Evolutionary conservation across 1,140 invertebrate genomes (phyloP).

Genomic region (Anoplolepis gracilipes): DNA sequence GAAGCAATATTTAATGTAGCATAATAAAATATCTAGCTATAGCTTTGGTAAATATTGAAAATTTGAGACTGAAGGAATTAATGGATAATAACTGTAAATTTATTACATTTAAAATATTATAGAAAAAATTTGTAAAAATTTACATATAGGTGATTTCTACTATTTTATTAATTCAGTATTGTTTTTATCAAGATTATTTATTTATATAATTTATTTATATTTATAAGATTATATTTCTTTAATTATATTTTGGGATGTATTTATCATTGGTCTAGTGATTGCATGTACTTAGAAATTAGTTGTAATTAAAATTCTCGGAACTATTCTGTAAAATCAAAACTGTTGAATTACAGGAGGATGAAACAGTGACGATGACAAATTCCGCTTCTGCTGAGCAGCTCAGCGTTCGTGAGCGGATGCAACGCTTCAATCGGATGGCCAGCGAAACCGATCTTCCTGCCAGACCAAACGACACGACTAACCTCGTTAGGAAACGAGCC

Average conservation of each 20-base stretch:
- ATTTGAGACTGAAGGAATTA: neutral
- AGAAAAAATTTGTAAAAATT: neutral
- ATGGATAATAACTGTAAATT: neutral
- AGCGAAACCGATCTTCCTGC: slow-evolving; percentile 86
- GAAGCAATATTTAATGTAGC: neutral
- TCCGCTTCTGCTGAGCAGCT: slow-evolving; percentile 86
- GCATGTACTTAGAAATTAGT: neutral
- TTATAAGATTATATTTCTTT: neutral
- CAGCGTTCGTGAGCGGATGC: slow-evolving; percentile 96
- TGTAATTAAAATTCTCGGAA: no score
- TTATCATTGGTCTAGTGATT: neutral
- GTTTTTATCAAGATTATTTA: neutral
- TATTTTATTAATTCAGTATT: neutral
- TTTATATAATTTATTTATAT: slow-evolving; percentile 1
- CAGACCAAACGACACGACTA: slow-evolving; percentile 82
- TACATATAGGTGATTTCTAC: neutral
- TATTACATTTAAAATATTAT: neutral
- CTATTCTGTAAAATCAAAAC: slow-evolving; percentile 17
- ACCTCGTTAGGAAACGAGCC: slow-evolving; percentile 87
- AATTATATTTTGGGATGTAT: neutral
- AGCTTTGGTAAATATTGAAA: neutral
- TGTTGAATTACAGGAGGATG: slow-evolving; percentile 83
- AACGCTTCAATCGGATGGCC: slow-evolving; percentile 96
- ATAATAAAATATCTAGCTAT: neutral
- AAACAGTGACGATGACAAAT: slow-evolving; percentile 69